Conservation (phyloP, 2,113 vertebrate genomes). For the Microtus richardsoni region DNA sequence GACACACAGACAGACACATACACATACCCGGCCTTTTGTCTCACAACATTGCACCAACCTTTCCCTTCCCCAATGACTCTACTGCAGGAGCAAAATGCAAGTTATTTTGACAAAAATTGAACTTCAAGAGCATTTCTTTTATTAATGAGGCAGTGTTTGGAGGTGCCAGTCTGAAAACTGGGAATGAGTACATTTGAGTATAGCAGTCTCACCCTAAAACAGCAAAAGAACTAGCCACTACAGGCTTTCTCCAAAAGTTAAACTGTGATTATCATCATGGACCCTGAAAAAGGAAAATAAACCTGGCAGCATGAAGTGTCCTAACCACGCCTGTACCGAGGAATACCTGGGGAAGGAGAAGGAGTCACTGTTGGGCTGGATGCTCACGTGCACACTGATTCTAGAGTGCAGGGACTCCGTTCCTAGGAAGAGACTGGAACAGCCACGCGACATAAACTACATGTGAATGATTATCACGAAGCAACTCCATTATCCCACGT, state of each 20-base stretch:
- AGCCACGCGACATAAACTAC: not conserved
- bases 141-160: not conserved
- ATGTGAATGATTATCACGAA: not conserved
- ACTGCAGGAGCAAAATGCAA: not conserved
- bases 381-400: not conserved
- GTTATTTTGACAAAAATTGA: not conserved
- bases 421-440: not conserved
- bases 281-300: not conserved
- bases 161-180: not conserved
- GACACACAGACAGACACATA: not conserved
- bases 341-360: not conserved
- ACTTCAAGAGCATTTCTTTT: not conserved
- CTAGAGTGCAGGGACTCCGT: not conserved
- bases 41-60: not conserved
- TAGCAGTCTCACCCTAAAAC: not conserved
- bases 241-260: conserved; percentile 25
- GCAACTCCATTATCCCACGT: not conserved
- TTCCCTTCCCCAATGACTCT: not conserved
- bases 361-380: not conserved
- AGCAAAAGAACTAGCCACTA: not conserved
- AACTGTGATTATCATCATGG: not conserved
- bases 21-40: not conserved
- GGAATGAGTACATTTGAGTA: not conserved
- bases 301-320: not conserved
- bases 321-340: not conserved